These are phyloP conservation scores for Heliothis peltigera DNA, from an alignment of 2,888 invertebrate genomes.

Conservation along the genomic window DNA sequence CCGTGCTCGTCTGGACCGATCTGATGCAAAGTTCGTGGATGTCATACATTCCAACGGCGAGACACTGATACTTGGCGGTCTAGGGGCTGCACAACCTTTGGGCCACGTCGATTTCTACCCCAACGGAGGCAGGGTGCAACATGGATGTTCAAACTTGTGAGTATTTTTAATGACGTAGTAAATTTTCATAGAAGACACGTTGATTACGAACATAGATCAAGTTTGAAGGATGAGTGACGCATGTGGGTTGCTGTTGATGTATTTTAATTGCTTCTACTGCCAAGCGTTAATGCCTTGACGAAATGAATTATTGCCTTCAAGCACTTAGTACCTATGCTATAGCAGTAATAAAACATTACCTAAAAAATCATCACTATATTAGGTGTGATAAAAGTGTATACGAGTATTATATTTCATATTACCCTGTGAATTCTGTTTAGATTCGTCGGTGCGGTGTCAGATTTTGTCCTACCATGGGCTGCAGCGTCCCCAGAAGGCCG, in stretches of 20 bases:
- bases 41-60: conserved; percentile 98
- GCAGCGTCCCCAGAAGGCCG: conserved; percentile 92
- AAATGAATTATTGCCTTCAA: conserved; percentile 12
- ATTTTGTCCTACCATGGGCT: conserved; percentile 96
- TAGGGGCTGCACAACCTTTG: conserved; percentile 97
- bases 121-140: conserved; percentile 97
- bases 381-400: too few relatives aligned
- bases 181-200: conserved; percentile 12
- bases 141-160: conserved; percentile 96
- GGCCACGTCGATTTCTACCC: conserved; percentile 98
- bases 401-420: background rate
- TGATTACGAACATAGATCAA: conserved; percentile 16
- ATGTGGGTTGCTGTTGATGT: conserved; percentile 3
- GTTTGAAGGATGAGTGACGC: conserved; percentile 12
- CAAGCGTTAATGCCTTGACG: conserved; percentile 19
- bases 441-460: conserved; percentile 97
- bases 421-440: conserved; percentile 59
- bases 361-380: too few relatives aligned
- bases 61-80: conserved; percentile 96
- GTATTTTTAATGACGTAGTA: conserved; percentile 46
- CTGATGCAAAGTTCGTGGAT: conserved; percentile 96
- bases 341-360: too few relatives aligned
- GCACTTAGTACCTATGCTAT: background rate
- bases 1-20: conserved; percentile 94
- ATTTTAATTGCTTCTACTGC: conserved; percentile 3